Conservation (phyloP, 2,888 invertebrate species). For the Ennomos erosarius region DNA sequence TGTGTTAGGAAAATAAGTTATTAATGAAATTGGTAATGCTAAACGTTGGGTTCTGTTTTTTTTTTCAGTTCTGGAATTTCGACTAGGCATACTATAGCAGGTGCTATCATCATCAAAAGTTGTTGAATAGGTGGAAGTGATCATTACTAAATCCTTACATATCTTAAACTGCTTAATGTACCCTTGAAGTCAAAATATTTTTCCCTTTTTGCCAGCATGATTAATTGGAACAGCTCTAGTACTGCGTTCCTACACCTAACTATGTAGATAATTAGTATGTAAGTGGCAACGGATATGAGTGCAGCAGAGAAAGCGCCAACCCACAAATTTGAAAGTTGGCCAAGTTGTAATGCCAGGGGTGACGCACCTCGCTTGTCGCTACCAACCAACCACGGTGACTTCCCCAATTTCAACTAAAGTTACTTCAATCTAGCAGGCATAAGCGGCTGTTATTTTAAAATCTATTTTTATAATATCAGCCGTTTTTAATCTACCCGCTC, state of each 20-base stretch:
- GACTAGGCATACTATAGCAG: no score
- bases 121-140: no score
- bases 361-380: conserved; percentile 57
- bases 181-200: no score
- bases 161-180: no score
- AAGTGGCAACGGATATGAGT: conserved; percentile 47
- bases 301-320: conserved; percentile 69
- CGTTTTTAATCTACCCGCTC: conserved; percentile 7
- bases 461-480: no score
- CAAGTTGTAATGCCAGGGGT: conserved; percentile 66
- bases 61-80: no score
- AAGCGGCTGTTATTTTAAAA: no score
- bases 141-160: no score
- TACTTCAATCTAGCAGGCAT: no score
- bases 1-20: conserved; percentile 13
- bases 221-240: neutral
- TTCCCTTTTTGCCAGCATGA: no score
- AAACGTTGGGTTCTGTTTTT: conserved; percentile 2
- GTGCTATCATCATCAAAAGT: no score
- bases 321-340: conserved; percentile 81
- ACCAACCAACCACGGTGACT: conserved; percentile 39
- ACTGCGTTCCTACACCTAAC: conserved; percentile 14
- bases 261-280: conserved; percentile 46
- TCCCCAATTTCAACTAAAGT: no score
- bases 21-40: conserved; percentile 21